These are phyloP conservation scores for Athrips mouffetella DNA, from an alignment of 2,888 invertebrate genomes.

Conservation along the genomic window DNA sequence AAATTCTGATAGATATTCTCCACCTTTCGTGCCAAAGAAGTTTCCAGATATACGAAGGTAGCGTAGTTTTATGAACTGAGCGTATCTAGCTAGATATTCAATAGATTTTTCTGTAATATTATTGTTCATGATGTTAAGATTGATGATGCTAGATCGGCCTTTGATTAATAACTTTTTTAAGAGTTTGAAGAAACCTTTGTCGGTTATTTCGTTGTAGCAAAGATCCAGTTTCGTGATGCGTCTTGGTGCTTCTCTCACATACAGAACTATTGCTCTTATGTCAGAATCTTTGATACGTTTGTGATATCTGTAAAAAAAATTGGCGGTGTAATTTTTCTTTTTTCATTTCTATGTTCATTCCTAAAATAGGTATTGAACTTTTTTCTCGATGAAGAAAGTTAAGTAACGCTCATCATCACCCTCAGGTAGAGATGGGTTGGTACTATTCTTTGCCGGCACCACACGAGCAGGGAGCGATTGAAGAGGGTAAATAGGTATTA, in stretches of 20 bases:
- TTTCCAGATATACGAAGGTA: slow-evolving; percentile 79
- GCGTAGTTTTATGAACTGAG: slow-evolving; percentile 59
- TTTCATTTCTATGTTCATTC: not conserved
- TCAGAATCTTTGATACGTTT: slow-evolving; percentile 68
- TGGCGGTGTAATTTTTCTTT: not conserved
- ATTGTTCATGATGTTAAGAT: slow-evolving; percentile 79
- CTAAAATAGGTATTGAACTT: too few species aligned
- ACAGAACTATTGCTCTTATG: slow-evolving; percentile 67
- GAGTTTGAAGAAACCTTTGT: slow-evolving; percentile 64
- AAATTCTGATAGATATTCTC: slow-evolving; percentile 69
- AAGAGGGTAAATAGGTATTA: too few species aligned
- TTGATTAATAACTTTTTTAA: slow-evolving; percentile 61
- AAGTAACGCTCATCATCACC: too few species aligned
- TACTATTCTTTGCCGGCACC: too few species aligned
- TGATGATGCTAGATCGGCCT: slow-evolving; percentile 62
- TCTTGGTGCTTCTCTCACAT: slow-evolving; percentile 55
- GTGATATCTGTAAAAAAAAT: slow-evolving; percentile 44
- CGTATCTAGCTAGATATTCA: slow-evolving; percentile 48
- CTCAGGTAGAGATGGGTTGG: too few species aligned
- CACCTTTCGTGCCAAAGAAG: slow-evolving; percentile 74
- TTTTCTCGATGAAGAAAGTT: too few species aligned
- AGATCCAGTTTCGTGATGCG: slow-evolving; percentile 73
- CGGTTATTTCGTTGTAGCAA: slow-evolving; percentile 77
- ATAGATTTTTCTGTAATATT: slow-evolving; percentile 67
- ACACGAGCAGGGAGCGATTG: too few species aligned